Conservation (phyloP, 2,113 vertebrate species). For the Manacus vitellinus region DNA sequence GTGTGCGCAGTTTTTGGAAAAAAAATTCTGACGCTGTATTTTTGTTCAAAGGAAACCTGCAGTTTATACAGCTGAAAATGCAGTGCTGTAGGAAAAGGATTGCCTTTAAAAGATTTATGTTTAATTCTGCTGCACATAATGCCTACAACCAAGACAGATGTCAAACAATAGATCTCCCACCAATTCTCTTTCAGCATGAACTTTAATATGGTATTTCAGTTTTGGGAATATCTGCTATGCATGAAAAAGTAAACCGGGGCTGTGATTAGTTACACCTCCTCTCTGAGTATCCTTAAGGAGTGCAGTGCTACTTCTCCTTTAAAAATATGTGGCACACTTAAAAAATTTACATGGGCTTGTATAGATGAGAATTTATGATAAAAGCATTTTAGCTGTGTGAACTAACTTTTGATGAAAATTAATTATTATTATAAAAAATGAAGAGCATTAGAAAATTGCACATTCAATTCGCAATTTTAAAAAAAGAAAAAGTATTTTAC, state of each 20-base stretch:
- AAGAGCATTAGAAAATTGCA: background rate
- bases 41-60: background rate
- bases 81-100: background rate
- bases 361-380: background rate
- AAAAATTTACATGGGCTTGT: background rate
- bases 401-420: background rate
- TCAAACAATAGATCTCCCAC: background rate
- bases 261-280: background rate
- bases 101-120: background rate
- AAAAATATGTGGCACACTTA: background rate
- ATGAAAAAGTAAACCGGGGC: background rate
- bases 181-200: background rate
- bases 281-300: background rate
- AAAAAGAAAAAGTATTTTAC: background rate
- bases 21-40: background rate
- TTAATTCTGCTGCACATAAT: background rate
- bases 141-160: background rate
- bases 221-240: background rate
- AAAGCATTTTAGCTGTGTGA: background rate
- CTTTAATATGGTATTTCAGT: background rate
- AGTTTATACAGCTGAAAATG: background rate
- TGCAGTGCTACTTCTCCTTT: background rate
- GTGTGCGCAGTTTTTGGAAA: background rate
- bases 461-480: background rate
- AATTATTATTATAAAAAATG: background rate